Percentiles rank a stretch among this genome's conserved stretches.
These are phyloP conservation scores for Neomonachus schauinslandi DNA, from an alignment of 2,113 vertebrate species.

Conservation along the genomic window DNA sequence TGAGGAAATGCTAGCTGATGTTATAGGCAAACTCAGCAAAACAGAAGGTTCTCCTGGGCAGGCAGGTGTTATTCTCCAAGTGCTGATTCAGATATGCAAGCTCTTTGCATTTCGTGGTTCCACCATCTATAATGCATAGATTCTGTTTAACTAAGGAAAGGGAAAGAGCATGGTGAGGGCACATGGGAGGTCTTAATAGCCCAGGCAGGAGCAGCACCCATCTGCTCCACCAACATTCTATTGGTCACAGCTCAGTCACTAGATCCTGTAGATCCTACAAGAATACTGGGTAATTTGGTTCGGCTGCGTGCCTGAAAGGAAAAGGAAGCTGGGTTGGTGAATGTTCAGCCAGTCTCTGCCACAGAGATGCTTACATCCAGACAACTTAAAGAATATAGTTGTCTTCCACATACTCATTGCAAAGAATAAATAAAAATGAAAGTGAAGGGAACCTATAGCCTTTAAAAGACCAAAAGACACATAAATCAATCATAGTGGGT, in stretches of 20 bases:
- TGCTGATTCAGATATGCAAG: neutral
- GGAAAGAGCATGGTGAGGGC: too few species aligned
- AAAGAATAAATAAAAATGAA: constrained; percentile 9
- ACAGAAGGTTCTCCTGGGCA: neutral
- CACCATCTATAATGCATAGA: neutral
- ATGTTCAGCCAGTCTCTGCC: neutral
- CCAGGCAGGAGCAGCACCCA: neutral
- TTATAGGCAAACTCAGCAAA: neutral
- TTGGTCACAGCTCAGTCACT: neutral
- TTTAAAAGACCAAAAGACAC: neutral
- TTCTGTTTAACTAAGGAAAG: neutral
- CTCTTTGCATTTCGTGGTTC: neutral
- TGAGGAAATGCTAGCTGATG: neutral
- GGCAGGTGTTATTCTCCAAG: neutral
- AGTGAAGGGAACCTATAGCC: neutral
- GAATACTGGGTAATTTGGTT: neutral
- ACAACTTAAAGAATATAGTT: neutral
- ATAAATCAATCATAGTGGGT: neutral
- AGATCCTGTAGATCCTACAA: neutral
- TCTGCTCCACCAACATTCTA: neutral
- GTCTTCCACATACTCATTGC: neutral
- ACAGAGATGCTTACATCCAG: neutral
- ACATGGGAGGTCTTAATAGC: neutral
- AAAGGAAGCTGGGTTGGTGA: neutral
- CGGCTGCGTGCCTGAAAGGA: neutral